phyloP scores from a whole-genome alignment of 2,113 vertebrate species.

The Anhinga anhinga region DNA sequence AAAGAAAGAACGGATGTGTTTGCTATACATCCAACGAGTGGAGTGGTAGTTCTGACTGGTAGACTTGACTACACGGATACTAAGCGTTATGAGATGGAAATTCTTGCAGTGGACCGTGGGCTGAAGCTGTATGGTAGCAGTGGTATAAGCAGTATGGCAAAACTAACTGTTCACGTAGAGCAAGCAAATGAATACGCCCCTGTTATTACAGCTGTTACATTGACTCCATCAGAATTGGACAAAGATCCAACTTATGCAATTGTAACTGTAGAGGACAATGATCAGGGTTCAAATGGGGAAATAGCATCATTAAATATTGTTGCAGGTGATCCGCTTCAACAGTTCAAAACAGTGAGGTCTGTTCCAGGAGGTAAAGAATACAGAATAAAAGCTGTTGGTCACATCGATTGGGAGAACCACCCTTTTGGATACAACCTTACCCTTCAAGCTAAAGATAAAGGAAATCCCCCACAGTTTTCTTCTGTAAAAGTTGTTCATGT shows the following conservation, averaged over 20 bases:
- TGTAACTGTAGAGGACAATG: constrained; percentile 89
- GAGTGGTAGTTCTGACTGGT: constrained; percentile 88
- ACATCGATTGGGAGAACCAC: constrained; percentile 88
- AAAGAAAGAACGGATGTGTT: constrained; percentile 94
- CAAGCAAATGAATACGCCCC: constrained; percentile 91
- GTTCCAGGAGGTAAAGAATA: constrained; percentile 93
- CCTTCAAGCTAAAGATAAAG: constrained; percentile 96
- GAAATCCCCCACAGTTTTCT: constrained; percentile 89
- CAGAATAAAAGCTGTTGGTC: constrained; percentile 85
- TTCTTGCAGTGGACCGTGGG: constrained; percentile 93
- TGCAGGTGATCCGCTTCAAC: constrained; percentile 88
- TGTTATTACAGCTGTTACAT: constrained; percentile 80
- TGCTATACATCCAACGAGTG: constrained; percentile 95
- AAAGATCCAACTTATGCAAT: constrained; percentile 87
- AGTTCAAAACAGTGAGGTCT: constrained; percentile 87
- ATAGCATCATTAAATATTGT: constrained; percentile 91
- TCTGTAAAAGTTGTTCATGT: constrained; percentile 88
- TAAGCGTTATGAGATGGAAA: constrained; percentile 89
- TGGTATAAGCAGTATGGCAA: constrained; percentile 96
- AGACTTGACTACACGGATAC: constrained; percentile 86
- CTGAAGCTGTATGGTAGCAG: constrained; percentile 96
- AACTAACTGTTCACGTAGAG: constrained; percentile 86
- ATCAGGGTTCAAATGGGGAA: constrained; percentile 90
- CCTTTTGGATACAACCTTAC: constrained; percentile 95
- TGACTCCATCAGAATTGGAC: constrained; percentile 83